Evolutionary conservation across 2,888 invertebrate genomes (phyloP), one percentile per base, ranked within the genome.

Genomic region (Stenoptilia bipunctidactyla): DNA sequence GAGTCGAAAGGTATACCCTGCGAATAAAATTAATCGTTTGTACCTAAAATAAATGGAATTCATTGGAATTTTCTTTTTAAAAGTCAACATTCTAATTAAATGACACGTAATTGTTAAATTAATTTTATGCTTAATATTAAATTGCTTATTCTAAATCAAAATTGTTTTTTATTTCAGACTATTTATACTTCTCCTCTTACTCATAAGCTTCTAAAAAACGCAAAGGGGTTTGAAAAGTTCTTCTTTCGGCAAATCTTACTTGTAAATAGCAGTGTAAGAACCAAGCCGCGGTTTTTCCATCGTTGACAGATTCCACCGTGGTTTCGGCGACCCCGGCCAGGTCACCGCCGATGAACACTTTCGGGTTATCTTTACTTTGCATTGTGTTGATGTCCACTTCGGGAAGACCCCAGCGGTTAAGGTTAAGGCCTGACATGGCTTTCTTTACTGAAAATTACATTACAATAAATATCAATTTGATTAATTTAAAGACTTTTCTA

Each of bases 271-370:
- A 92, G 67, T 99, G 98, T 58, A 99, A 97, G 55, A 87, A 88
- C 97, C 97, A 98, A 2, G 97, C 94, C 0, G 97, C 97, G 0
- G 92, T 94, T 84, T 99, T 99, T 25, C 99, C 99, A 73, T 99
- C 99, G 63, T 99, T 99, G 0, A 97, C 97, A 0, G 97, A 93
- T 72, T 99, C 99, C 0, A 99, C 98, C 0, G 98, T 98, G 0
- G 98, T 99, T 73, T 98, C 96, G 0, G 98, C 93, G 27, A 93
- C 88, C 0, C 98, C 98, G 0, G 95, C 97, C 34, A 98, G 66
- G 72, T 99, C 98, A 0, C 98, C 98, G 1, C 98, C 98, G 52
- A 94, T 90, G 74, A 96, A 99, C 8, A 98, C 93, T 54, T 89
- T 88, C 0, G 90, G 86, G 47, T 90, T 88, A 36, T 89, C 90